Evolutionary conservation across 2,797 vertebrate species (phyloP).

Genomic region (Amniataba percoides): DNA sequence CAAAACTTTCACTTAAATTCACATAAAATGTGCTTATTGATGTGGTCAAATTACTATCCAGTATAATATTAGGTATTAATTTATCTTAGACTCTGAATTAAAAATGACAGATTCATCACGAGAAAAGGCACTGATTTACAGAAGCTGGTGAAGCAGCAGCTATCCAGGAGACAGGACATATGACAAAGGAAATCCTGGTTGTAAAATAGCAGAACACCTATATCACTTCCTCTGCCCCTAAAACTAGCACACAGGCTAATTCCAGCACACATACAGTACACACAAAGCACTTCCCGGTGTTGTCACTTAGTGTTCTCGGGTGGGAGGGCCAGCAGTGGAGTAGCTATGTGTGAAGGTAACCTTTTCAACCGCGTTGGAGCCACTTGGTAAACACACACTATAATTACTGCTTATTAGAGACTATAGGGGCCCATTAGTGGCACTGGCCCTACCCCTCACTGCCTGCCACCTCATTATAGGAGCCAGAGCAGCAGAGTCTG

Average conservation of each 20-base stretch:
- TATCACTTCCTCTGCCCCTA: not conserved
- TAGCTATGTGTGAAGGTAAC: constrained; percentile 77
- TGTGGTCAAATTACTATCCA: not conserved
- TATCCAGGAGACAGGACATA: not conserved
- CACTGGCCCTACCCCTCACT: constrained; percentile 67
- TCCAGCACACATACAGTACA: constrained; percentile 31
- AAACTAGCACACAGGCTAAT: constrained; percentile 35
- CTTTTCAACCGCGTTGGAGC: constrained; percentile 75
- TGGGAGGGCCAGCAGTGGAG: constrained; percentile 70
- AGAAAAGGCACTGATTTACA: not conserved
- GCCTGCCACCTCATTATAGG: constrained; percentile 83
- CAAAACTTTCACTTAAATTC: too few relatives aligned
- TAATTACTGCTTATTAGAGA: constrained; percentile 86
- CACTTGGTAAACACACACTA: constrained; percentile 81
- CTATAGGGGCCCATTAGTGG: constrained; percentile 81
- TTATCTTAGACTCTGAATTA: not conserved
- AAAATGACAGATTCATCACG: not conserved
- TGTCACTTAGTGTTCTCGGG: constrained; percentile 47
- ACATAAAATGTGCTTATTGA: too few relatives aligned
- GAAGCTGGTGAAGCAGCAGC: not conserved
- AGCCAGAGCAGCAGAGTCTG: constrained; percentile 68
- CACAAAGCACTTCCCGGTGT: constrained; percentile 29
- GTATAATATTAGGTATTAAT: not conserved
- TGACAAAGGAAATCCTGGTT: not conserved
- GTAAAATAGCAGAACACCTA: not conserved